Percentiles rank a stretch among this genome's conserved stretches.
Conservation (phyloP, 2,797 vertebrate species). For the Remorina albescens region DNA sequence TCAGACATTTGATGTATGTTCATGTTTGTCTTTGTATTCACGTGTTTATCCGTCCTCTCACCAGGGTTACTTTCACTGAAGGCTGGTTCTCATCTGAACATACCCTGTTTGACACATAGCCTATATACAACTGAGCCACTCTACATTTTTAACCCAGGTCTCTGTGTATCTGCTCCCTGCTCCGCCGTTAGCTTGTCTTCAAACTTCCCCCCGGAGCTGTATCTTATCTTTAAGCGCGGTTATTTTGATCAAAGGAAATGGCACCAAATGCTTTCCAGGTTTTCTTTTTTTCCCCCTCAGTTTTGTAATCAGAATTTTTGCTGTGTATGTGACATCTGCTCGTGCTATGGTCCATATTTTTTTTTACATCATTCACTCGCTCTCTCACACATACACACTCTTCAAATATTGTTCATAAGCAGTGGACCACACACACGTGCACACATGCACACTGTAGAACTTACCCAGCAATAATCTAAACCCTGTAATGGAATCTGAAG, state of each 20-base stretch:
- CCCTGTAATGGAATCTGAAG: conserved; percentile 40
- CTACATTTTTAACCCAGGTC: conserved; percentile 39
- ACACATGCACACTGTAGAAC: conserved; percentile 13
- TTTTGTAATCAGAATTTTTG: neutral
- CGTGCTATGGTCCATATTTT: conserved; percentile 3
- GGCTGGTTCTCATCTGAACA: conserved; percentile 63
- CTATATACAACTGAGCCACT: conserved; percentile 68
- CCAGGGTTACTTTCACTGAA: conserved; percentile 45
- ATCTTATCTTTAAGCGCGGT: neutral
- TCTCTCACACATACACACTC: conserved; percentile 12
- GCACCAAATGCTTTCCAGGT: neutral
- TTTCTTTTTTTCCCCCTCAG: conserved; percentile 20
- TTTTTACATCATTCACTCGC: conserved; percentile 3
- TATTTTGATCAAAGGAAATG: conserved; percentile 19
- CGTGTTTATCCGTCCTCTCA: conserved; percentile 44
- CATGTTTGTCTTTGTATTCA: conserved; percentile 44
- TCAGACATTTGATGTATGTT: conserved; percentile 12
- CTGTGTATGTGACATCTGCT: neutral
- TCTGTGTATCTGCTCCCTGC: conserved; percentile 28
- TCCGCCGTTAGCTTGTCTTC: conserved; percentile 19
- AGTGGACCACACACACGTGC: conserved; percentile 19
- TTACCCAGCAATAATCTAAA: conserved; percentile 33
- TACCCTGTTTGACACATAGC: conserved; percentile 66
- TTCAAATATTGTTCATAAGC: neutral
- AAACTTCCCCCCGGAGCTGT: conserved; percentile 1